Base-by-base conservation (phyloP, 2,113 vertebrate genomes). In the Etheostoma spectabile region DNA sequence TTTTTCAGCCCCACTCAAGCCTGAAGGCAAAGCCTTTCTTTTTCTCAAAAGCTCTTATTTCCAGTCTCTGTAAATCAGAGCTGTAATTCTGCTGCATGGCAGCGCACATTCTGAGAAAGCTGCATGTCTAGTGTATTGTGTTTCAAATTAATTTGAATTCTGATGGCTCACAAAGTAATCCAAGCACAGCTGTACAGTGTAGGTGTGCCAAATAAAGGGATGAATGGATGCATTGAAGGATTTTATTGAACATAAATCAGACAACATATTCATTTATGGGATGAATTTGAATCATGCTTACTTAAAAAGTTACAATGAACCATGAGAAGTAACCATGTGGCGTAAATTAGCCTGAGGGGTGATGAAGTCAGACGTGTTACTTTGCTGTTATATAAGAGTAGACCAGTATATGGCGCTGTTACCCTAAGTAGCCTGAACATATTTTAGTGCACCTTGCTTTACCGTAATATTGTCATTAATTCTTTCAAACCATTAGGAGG, bases 121-220 rank as follows among this genome's bases (percentile, higher is more conserved):
- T 80, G 64, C 70, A 10, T 66, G 64, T 81, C 70, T 86, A 19
- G 68, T 82, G 30, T 77, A 38, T 66, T 89, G 27, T 83, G 84
- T 85, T 86, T 83, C 52, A 87, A 80, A 77, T 86, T 80, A 81
- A 91, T 89, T 84, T 70, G 38, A 86, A 86, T 77, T 72, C 68
- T 80, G 76, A 81, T 71, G 61, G 27, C 69, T 86, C 55, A 59
- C 64, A 84, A 85, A 88, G 65, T 84, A 83, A 81, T 30, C 68
- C 77, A 74, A 86, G 76, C 67, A 72, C 75, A 76, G 67, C 59
- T 72, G 79, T 71, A 46, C 14, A 56, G 24, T 38, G 24, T 77
- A 62, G 62, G 78, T 77, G 11, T 10, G 10, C 10, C 38, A 11
- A 80, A 35, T 35, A 49, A 46, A 79, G 65, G 68, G 56, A 60